Percentiles rank a stretch among this genome's conserved stretches.
These are phyloP conservation scores for Anastrepha obliqua DNA, from an alignment of 1,140 invertebrate species.

Conservation along the genomic window DNA sequence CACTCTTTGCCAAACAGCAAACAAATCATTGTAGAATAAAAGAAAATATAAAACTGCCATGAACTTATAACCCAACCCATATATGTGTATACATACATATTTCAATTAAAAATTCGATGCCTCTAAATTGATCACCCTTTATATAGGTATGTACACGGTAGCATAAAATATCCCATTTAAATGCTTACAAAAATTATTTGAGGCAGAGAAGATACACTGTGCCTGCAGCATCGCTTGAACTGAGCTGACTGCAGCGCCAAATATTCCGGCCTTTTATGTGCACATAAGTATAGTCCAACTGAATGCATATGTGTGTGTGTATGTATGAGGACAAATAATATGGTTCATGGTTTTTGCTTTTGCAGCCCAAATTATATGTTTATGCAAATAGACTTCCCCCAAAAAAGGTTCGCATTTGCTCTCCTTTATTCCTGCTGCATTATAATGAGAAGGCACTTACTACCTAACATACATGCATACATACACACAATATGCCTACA, in stretches of 20 bases:
- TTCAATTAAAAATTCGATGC: too few relatives aligned
- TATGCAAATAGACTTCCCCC: neutral
- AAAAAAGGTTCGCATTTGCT: neutral
- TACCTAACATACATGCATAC: neutral
- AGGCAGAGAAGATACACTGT: neutral
- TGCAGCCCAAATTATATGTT: conserved; percentile 12
- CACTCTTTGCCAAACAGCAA: too few relatives aligned
- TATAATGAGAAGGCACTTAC: neutral
- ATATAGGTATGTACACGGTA: too few relatives aligned
- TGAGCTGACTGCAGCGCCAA: neutral
- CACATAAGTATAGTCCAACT: too few relatives aligned
- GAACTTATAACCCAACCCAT: too few relatives aligned
- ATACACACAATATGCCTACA: neutral
- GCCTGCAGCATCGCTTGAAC: neutral
- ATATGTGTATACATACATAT: too few relatives aligned
- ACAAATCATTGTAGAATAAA: too few relatives aligned
- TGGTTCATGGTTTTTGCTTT: neutral
- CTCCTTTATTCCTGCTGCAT: neutral
- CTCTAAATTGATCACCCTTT: too few relatives aligned
- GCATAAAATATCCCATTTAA: too few relatives aligned
- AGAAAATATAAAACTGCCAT: too few relatives aligned
- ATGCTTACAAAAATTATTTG: too few relatives aligned
- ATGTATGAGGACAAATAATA: neutral
- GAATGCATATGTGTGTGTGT: neutral
- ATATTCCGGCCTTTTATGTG: too few relatives aligned